phyloP scores from a whole-genome alignment of 2,888 invertebrate species.

The Rhamphomyia laevipes region DNA sequence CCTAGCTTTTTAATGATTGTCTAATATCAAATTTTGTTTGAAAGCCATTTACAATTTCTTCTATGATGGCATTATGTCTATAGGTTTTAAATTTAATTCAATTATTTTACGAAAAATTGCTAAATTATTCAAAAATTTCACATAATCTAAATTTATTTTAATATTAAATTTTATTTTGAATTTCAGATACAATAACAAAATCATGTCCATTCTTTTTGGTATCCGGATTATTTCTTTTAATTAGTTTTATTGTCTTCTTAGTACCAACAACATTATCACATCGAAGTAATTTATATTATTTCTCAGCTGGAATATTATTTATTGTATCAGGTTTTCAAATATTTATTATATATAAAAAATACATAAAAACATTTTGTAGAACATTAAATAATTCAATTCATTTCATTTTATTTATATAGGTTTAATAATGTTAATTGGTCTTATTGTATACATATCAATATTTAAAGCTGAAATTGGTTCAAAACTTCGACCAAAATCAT shows the following conservation, averaged over 20 bases:
- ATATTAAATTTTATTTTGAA: slow-evolving; percentile 6
- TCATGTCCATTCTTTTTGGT: slow-evolving; percentile 71
- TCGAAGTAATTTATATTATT: slow-evolving; percentile 66
- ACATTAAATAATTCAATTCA: slow-evolving; percentile 1
- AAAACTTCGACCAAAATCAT: slow-evolving; percentile 69
- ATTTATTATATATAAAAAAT: not conserved
- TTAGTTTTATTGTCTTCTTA: slow-evolving; percentile 70
- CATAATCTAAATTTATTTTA: too few species aligned
- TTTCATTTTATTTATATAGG: slow-evolving; percentile 43
- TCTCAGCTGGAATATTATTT: slow-evolving; percentile 75
- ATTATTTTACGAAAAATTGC: too few species aligned
- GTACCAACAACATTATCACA: slow-evolving; percentile 64
- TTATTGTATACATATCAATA: slow-evolving; percentile 87
- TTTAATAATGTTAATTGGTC: slow-evolving; percentile 76
- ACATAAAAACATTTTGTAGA: not conserved
- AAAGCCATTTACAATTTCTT: too few species aligned
- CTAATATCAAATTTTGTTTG: too few species aligned
- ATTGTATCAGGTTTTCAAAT: slow-evolving; percentile 66
- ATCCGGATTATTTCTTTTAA: slow-evolving; percentile 62
- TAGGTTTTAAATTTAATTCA: too few species aligned
- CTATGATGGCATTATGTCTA: too few species aligned
- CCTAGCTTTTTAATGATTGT: too few species aligned
- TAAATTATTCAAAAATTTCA: too few species aligned
- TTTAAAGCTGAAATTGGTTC: slow-evolving; percentile 84
- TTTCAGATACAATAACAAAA: slow-evolving; percentile 75